Evolutionary conservation across 1,140 invertebrate species (phyloP), one percentile per base, ranked within the genome.

Genomic region (Bombus affinis): DNA sequence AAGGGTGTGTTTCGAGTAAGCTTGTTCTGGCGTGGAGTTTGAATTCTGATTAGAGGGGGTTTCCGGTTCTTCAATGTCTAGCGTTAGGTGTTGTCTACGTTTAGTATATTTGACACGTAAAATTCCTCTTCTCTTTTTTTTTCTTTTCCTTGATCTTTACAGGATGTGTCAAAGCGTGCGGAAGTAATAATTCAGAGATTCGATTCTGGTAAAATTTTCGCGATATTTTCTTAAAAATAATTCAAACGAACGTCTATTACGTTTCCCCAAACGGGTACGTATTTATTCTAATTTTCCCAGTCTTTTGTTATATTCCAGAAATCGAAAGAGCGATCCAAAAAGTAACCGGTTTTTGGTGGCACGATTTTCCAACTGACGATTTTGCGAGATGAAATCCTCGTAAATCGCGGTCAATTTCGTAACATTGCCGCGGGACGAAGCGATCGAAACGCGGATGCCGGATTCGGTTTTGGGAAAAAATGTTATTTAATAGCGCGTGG

Each of bases 401-500:
- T 59, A 25, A 47, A 80, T 65, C 13, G 22, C 15, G 35, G 53
- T 35, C 32, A 32, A 22, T 57, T 44, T 62, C 66, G 47, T n/a
- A 72, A 70, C 35, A 44, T 32, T 2, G 44, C 25, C 59, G 32
- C 28, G 1, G 37, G 53, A 15, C 37, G 39, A 65, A 59, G 35
- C 42, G 25, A 73, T 85, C 53, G 15, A 73, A 80, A 80, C 57
- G 1, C 37, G 37, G n/a, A 70, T 70, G 81, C 12, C 12, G 47
- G 75, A 47, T 37, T 59, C 47, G 39, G n/a, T 9, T 62, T 53
- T n/a, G 5, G 39, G 28, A 65, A 81, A 77, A 80, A 85, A 73
- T 35, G 39, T 80, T 65, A 65, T 85, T 85, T 73, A 85, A 80
- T 80, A 44, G 68, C 83, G 83, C 77, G 83, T 85, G 83, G 83